Conservation (phyloP, 2,113 vertebrate species). For the Lagopus leucura region DNA sequence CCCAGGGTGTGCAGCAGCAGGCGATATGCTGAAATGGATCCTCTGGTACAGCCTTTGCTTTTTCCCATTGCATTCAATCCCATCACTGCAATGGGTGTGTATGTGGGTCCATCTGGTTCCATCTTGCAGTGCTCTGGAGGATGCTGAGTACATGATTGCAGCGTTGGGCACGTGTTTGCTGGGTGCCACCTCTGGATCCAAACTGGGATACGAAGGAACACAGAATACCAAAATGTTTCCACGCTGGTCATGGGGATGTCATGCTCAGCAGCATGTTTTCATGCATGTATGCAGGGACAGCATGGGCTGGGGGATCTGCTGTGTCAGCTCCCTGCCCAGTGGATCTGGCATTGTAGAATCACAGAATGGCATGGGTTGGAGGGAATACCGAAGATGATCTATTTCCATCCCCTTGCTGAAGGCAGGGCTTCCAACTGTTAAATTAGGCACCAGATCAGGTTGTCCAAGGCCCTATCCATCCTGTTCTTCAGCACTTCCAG, state of each 20-base stretch:
- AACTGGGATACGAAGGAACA: too few species aligned
- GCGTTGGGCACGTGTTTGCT: too few species aligned
- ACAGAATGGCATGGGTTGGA: too few species aligned
- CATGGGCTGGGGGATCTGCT: background rate
- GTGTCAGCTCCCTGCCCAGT: background rate
- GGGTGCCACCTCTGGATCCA: background rate
- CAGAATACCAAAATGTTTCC: too few species aligned
- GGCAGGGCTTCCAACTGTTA: too few species aligned
- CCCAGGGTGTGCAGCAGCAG: background rate
- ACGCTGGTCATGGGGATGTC: background rate
- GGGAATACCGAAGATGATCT: too few species aligned
- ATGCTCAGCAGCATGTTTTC: background rate
- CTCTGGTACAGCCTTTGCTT: background rate
- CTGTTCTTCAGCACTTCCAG: too few species aligned
- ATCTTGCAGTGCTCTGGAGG: background rate
- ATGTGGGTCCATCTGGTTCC: background rate
- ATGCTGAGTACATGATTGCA: background rate
- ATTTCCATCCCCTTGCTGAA: too few species aligned
- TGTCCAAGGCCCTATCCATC: too few species aligned
- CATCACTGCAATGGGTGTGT: fast-evolving
- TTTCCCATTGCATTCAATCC: background rate
- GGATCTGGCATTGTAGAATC: background rate
- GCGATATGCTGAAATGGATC: fast-evolving
- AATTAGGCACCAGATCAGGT: too few species aligned
- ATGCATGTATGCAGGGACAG: background rate